Evolutionary conservation across 1,140 invertebrate genomes (phyloP), one percentile per base, ranked within the genome.

Genomic region (Drosophila tropicalis): DNA sequence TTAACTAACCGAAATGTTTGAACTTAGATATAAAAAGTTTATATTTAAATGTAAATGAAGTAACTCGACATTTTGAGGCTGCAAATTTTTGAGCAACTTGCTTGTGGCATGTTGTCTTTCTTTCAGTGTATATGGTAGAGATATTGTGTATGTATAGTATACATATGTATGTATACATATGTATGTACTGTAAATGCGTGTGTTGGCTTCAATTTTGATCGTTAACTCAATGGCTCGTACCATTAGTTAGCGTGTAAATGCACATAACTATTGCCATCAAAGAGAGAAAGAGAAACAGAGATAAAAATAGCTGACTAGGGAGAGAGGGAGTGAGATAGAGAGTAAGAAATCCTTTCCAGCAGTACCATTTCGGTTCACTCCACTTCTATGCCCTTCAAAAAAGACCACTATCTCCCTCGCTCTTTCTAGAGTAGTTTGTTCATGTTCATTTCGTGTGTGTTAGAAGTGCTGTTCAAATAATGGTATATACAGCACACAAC

Each of bases 391-490:
- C 29, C 29, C 29, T 29, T 29, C 29, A 29, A 29, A 29, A 29
- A 29, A 29, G 29, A 29, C 29, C 29, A 29, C 29, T 29, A 5
- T 32, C 7, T 39, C 61, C 3, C 22, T 22, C 22, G 22, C 22
- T 70, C 76, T 60, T 67, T 12, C 17, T 22, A 51, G 9, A 51
- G 17, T 51, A 57, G 56, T 32, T 57, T 36, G 34, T 36, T 67
- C 74, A 77, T 77, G 72, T 77, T 84, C 81, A 77, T 80, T 76
- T 81, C 66, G 54, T 76, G 82, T 72, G 57, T 68, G 32, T 41
- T 64, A 66, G 74, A 63, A 85, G 82, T 79, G 82, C 82, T 79
- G 66, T 76, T 80, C 79, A 86, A 86, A 86, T 70, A 84, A 74
- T 74, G 57, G 65, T 66, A 36, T n/a, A 57, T 34, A 57, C 69